A percentile compares a stretch with the other conserved stretches of the same genome.
Conservation (phyloP, 2,888 invertebrate genomes). For the Baccha elongata region DNA sequence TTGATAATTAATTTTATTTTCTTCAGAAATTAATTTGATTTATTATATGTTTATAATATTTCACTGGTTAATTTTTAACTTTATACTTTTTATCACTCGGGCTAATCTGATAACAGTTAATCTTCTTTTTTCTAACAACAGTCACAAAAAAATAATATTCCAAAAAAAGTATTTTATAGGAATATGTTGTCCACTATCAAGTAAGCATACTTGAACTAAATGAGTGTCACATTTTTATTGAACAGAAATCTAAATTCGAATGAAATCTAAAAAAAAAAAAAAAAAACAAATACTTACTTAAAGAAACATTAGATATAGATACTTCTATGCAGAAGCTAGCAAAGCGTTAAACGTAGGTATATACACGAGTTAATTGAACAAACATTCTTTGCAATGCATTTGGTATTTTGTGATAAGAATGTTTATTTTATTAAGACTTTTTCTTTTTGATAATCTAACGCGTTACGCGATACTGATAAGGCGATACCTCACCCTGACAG, state of each 20-base stretch:
- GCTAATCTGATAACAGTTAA: too few relatives aligned
- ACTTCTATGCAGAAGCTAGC: background rate
- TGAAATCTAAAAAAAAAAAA: background rate
- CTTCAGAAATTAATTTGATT: too few relatives aligned
- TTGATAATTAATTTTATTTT: too few relatives aligned
- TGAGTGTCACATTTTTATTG: too few relatives aligned
- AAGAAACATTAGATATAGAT: background rate
- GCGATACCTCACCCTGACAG: slow-evolving; percentile 26
- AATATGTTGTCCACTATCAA: too few relatives aligned
- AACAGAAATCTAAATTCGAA: background rate
- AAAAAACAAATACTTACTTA: background rate
- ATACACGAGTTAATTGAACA: background rate
- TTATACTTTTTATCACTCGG: too few relatives aligned
- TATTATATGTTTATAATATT: too few relatives aligned
- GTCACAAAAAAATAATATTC: too few relatives aligned
- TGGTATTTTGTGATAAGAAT: slow-evolving; percentile 20
- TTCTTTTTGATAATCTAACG: background rate
- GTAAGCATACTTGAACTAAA: too few relatives aligned
- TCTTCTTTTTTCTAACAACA: too few relatives aligned
- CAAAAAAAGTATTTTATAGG: too few relatives aligned
- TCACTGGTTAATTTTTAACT: too few relatives aligned
- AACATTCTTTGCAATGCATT: slow-evolving; percentile 11
- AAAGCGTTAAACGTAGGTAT: background rate
- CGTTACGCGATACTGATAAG: slow-evolving; percentile 38
- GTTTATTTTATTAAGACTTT: slow-evolving; percentile 22